These are phyloP conservation scores for Pristiophorus japonicus DNA, from an alignment of 2,113 vertebrate species.

Conservation along the genomic window DNA sequence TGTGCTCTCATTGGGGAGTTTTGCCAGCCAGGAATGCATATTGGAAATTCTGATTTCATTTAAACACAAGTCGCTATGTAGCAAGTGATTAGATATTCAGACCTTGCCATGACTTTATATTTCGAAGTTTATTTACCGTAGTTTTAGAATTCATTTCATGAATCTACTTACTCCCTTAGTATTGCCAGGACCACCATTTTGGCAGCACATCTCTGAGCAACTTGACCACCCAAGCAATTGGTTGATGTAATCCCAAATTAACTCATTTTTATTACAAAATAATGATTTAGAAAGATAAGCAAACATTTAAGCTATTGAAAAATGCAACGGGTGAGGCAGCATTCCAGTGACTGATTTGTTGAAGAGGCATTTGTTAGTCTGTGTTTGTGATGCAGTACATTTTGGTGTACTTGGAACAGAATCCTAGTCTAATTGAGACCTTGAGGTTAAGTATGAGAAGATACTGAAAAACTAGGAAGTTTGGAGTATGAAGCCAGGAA, in stretches of 20 bases:
- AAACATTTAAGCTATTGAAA: background rate
- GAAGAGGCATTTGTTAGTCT: background rate
- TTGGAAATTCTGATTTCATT: no score
- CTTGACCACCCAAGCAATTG: background rate
- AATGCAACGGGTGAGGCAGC: background rate
- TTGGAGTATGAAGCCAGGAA: background rate
- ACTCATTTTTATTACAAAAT: background rate
- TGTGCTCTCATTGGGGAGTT: background rate
- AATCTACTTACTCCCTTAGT: background rate
- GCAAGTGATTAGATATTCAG: no score
- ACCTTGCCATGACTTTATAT: background rate
- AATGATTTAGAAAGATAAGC: background rate
- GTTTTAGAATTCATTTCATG: background rate
- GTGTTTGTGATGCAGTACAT: background rate
- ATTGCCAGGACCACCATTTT: background rate
- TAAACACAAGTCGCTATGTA: no score
- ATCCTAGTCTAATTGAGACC: background rate
- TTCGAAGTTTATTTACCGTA: background rate
- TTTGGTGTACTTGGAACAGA: background rate
- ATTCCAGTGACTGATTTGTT: background rate
- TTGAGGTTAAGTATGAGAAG: background rate
- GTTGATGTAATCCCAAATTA: background rate
- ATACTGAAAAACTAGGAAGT: background rate
- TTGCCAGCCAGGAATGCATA: background rate
- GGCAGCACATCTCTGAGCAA: background rate